A percentile compares a stretch with the other conserved stretches of the same genome.
phyloP scores from a whole-genome alignment of 2,113 vertebrate genomes.

The Carassius auratus region DNA sequence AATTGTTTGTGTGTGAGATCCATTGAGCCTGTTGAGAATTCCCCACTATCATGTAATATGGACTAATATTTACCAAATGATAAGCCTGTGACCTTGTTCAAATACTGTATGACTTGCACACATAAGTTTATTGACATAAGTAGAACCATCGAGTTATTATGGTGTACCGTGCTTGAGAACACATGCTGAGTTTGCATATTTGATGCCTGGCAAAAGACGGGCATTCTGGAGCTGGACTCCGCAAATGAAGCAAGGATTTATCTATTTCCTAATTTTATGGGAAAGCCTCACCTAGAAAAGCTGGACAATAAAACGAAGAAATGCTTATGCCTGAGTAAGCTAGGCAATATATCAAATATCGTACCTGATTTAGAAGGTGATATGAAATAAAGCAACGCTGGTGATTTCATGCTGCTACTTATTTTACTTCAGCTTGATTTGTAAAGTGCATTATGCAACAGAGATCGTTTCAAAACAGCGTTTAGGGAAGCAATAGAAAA shows the following conservation, averaged over 20 bases:
- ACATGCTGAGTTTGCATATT: neutral
- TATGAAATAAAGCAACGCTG: neutral
- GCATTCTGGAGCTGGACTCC: neutral
- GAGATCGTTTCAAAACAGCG: too few species aligned
- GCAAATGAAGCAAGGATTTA: neutral
- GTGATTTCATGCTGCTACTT: neutral
- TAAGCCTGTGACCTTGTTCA: neutral
- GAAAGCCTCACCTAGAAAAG: neutral
- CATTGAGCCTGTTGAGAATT: neutral
- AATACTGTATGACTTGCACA: neutral
- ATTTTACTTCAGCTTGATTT: neutral
- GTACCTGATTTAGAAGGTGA: neutral
- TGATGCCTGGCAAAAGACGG: neutral
- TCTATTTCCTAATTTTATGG: neutral
- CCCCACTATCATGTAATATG: neutral
- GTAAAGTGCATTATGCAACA: neutral
- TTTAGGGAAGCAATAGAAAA: neutral
- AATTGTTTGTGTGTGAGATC: neutral
- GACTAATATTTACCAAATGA: neutral
- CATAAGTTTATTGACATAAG: slow-evolving; percentile 16
- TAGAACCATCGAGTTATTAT: neutral
- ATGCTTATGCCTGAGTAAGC: too few species aligned
- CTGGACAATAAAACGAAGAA: neutral
- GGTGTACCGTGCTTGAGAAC: neutral
- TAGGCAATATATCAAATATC: neutral